phyloP scores from a whole-genome alignment of 2,888 invertebrate genomes.

The Pristionchus mayeri region DNA sequence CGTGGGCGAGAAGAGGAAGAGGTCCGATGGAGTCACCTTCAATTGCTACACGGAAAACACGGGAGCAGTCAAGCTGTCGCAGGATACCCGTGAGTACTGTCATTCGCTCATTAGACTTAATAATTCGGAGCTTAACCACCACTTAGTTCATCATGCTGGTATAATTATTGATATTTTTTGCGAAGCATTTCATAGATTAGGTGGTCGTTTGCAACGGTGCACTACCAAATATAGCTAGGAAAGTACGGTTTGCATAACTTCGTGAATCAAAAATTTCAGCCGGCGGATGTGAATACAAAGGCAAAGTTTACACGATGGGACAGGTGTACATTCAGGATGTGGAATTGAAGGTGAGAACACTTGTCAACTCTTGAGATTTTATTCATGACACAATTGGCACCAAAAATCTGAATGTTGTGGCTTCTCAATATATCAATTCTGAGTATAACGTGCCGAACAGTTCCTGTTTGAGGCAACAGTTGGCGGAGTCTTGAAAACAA shows the following conservation, averaged over 20 bases:
- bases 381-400: too few relatives aligned
- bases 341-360: background rate
- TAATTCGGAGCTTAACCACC: background rate
- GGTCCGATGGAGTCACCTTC: background rate
- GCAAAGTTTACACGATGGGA: background rate
- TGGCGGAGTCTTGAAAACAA: background rate
- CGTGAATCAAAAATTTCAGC: background rate
- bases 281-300: slow-evolving; percentile 5
- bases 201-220: background rate
- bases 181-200: background rate
- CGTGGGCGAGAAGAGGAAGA: background rate
- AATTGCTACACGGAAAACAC: background rate
- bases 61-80: background rate
- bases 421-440: background rate
- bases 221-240: too few relatives aligned
- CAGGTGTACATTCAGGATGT: background rate
- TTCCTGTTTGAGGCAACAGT: background rate
- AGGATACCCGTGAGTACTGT: background rate
- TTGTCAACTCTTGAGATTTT: too few relatives aligned
- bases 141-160: too few relatives aligned
- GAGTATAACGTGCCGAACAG: background rate
- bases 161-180: too few relatives aligned
- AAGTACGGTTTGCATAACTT: too few relatives aligned
- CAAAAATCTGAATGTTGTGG: too few relatives aligned
- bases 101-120: background rate